These are phyloP conservation scores for Percopsis omiscomaycus DNA, from an alignment of 2,797 vertebrate species.

Conservation along the genomic window DNA sequence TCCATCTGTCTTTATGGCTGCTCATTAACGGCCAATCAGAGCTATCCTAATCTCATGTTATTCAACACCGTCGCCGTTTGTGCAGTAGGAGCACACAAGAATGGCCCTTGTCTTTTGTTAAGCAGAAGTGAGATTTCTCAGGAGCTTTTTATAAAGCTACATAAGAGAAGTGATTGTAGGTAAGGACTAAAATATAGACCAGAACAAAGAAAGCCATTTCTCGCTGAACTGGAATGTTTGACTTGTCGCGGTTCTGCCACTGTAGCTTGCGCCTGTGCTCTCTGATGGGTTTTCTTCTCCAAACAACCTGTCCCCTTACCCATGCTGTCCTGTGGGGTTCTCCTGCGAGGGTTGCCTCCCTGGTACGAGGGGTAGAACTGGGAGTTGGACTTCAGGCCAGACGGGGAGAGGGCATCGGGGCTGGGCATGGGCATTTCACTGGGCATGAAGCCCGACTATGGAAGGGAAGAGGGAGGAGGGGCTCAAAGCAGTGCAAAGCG, in stretches of 20 bases:
- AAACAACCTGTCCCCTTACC: conserved; percentile 74
- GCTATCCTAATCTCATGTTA: conserved; percentile 31
- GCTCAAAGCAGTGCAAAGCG: neutral
- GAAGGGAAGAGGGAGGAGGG: conserved; percentile 16
- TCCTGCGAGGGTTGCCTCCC: conserved; percentile 75
- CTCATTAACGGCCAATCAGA: conserved; percentile 42
- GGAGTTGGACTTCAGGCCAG: conserved; percentile 82
- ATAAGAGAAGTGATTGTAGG: conserved; percentile 43
- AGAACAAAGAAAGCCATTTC: conserved; percentile 12
- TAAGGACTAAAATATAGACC: conserved; percentile 33
- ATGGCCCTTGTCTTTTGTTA: conserved; percentile 32
- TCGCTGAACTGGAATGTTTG: conserved; percentile 5
- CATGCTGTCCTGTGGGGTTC: conserved; percentile 82
- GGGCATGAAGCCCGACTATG: conserved; percentile 83
- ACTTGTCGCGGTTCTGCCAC: neutral
- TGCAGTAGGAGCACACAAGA: conserved; percentile 1
- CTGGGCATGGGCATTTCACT: conserved; percentile 86
- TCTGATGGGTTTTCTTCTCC: neutral
- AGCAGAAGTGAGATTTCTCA: conserved; percentile 49
- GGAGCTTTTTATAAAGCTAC: conserved; percentile 33
- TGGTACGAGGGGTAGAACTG: conserved; percentile 87
- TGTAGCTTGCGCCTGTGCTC: neutral
- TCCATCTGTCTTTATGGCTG: conserved; percentile 36
- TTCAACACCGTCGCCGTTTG: conserved; percentile 8
- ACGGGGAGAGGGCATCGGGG: conserved; percentile 84